These are phyloP conservation scores for Galaxea fascicularis DNA, from an alignment of 92 coral and sea anemone species.

Conservation along the genomic window DNA sequence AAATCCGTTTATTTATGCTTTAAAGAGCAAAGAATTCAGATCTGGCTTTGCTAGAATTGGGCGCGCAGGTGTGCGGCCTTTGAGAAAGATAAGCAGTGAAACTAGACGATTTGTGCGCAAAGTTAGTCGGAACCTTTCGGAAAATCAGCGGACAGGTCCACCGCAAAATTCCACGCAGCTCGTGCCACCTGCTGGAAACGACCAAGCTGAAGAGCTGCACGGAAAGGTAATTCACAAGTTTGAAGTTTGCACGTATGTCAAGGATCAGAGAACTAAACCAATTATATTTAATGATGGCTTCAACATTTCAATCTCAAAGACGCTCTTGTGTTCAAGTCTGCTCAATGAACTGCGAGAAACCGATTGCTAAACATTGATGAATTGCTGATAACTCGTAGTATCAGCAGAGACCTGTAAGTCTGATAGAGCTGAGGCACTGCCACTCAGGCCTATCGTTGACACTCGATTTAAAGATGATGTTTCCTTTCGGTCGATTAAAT, in stretches of 20 bases:
- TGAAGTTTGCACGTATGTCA: neutral
- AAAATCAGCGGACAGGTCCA: neutral
- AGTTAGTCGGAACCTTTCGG: neutral
- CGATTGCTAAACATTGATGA: neutral
- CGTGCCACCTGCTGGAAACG: too few species aligned
- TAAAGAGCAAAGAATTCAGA: slow-evolving; percentile 81
- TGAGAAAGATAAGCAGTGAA: slow-evolving; percentile 26
- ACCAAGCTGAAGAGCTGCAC: too few species aligned
- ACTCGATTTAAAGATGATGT: too few species aligned
- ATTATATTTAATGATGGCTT: neutral
- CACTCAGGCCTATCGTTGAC: too few species aligned
- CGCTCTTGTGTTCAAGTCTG: neutral
- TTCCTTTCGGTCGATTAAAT: too few species aligned
- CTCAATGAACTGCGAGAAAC: neutral
- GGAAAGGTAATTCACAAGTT: neutral
- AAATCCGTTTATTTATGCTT: slow-evolving; percentile 85
- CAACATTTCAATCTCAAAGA: neutral
- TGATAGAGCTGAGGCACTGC: too few species aligned
- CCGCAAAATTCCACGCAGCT: neutral
- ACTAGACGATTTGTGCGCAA: slow-evolving; percentile 30
- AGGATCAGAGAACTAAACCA: neutral
- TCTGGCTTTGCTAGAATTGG: slow-evolving; percentile 60
- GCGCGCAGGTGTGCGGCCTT: slow-evolving; percentile 4
- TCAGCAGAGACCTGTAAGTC: too few species aligned
- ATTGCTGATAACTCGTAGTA: too few species aligned